Evolutionary conservation across 2,113 vertebrate species (phyloP).

Genomic region (Eulacestoma nigropectus): DNA sequence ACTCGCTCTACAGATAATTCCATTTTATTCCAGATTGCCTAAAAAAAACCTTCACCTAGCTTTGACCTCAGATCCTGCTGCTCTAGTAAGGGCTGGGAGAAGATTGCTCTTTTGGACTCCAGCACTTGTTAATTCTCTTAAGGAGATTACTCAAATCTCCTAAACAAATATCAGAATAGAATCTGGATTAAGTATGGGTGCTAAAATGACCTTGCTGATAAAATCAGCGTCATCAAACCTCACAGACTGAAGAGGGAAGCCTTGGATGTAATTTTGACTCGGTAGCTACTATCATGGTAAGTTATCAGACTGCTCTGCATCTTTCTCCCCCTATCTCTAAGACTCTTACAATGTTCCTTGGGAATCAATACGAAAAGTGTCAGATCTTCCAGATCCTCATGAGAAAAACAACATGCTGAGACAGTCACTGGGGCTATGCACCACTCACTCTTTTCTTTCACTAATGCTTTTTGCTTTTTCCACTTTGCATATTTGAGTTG

Average conservation of each 20-base stretch:
- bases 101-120: neutral
- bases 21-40: neutral
- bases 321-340: neutral
- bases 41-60: neutral
- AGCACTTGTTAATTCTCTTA: constrained; percentile 46
- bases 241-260: neutral
- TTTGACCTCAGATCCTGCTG: constrained; percentile 18
- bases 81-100: neutral
- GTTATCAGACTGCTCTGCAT: neutral
- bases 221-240: neutral
- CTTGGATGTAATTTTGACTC: neutral
- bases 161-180: constrained; percentile 41
- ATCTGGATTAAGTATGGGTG: constrained; percentile 10
- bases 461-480: neutral
- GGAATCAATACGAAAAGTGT: neutral
- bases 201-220: constrained; percentile 40
- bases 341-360: neutral
- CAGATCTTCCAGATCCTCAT: neutral
- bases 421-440: neutral
- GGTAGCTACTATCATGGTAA: neutral
- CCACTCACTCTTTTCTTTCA: neutral
- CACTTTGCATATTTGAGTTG: neutral
- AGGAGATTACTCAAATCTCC: constrained; percentile 58
- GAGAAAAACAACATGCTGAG: neutral
- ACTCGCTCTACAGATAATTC: neutral